A percentile compares a stretch with the other conserved stretches of the same genome.
phyloP scores from a whole-genome alignment of 2,888 invertebrate species.

The Cephus pulcher region DNA sequence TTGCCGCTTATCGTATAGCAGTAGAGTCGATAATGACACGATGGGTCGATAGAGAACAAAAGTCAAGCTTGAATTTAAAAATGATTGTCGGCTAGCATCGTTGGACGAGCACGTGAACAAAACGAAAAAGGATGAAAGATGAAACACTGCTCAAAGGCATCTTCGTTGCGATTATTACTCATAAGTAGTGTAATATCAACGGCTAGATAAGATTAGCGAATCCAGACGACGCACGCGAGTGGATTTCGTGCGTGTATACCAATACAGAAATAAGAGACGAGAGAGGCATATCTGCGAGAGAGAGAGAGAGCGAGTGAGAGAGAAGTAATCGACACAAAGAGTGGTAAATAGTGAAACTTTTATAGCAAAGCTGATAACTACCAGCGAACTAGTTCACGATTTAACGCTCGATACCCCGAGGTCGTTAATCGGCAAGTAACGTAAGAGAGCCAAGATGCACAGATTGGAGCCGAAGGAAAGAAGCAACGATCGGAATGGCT shows the following conservation, averaged over 20 bases:
- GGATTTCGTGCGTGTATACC: too few relatives aligned
- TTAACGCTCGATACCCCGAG: background rate
- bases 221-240: conserved; percentile 11
- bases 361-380: background rate
- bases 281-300: too few relatives aligned
- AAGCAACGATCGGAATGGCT: background rate
- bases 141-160: background rate
- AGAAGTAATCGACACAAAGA: background rate
- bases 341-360: background rate
- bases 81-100: too few relatives aligned
- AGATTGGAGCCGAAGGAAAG: background rate
- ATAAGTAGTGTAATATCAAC: conserved; percentile 48
- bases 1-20: too few relatives aligned
- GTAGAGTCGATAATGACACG: too few relatives aligned
- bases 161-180: conserved; percentile 34
- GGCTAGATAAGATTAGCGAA: conserved; percentile 56
- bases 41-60: too few relatives aligned
- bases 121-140: conserved; percentile 5
- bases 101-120: background rate
- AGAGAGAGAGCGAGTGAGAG: too few relatives aligned
- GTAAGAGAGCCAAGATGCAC: background rate
- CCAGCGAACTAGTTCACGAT: background rate
- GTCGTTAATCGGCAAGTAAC: background rate
- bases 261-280: too few relatives aligned
- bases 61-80: too few relatives aligned